Conservation (phyloP, 2,888 invertebrate genomes). For the Bombyx huttoni region DNA sequence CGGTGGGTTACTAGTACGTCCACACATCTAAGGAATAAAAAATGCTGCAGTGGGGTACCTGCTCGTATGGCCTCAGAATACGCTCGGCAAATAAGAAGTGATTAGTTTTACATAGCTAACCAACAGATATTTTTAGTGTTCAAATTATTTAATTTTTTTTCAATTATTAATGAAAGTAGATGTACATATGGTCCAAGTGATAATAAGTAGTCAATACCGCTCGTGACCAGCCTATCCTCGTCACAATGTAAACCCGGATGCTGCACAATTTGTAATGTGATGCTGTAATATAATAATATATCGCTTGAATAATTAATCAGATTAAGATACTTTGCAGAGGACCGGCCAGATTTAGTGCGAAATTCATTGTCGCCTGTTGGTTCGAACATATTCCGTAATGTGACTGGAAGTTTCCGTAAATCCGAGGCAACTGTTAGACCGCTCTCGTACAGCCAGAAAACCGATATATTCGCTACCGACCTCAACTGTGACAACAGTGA, state of each 20-base stretch:
- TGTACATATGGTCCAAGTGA: too few relatives aligned
- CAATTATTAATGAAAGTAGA: too few relatives aligned
- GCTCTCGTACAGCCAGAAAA: conserved; percentile 37
- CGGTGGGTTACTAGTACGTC: too few relatives aligned
- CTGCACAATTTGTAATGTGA: not conserved
- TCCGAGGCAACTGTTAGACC: conserved; percentile 27
- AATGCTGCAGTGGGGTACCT: too few relatives aligned
- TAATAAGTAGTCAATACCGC: too few relatives aligned
- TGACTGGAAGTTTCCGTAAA: conserved; percentile 20
- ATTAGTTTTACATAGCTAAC: too few relatives aligned
- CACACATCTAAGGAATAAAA: too few relatives aligned
- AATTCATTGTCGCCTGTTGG: conserved; percentile 10
- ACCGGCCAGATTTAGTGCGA: conserved; percentile 36
- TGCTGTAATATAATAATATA: not conserved
- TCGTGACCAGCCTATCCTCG: too few relatives aligned
- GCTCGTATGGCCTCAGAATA: too few relatives aligned
- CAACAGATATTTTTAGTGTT: too few relatives aligned
- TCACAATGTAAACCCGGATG: conserved; percentile 8
- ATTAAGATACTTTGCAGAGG: conserved; percentile 28
- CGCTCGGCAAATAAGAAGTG: too few relatives aligned
- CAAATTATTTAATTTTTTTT: too few relatives aligned
- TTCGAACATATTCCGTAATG: conserved; percentile 35
- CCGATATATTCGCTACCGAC: conserved; percentile 14
- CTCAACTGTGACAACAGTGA: conserved; percentile 9
- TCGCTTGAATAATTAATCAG: not conserved